These are phyloP conservation scores for Vombatus ursinus DNA, from an alignment of 2,113 vertebrate genomes.

Conservation along the genomic window DNA sequence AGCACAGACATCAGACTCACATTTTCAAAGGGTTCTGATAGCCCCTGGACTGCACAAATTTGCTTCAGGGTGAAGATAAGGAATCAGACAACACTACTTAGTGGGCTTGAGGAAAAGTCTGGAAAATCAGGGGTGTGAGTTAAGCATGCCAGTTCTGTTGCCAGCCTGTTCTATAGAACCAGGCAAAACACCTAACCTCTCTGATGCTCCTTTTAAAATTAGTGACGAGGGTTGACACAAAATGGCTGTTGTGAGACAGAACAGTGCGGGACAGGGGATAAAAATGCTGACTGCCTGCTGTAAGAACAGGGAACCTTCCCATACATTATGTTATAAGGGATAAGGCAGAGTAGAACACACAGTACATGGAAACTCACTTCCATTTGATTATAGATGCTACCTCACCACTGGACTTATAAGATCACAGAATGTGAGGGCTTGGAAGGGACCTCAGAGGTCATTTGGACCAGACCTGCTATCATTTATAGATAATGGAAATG, in stretches of 20 bases:
- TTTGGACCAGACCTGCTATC: background rate
- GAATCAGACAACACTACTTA: slow-evolving; percentile 64
- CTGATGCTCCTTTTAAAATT: background rate
- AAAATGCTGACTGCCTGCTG: background rate
- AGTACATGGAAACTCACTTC: background rate
- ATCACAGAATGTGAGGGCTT: background rate
- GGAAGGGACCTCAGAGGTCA: background rate
- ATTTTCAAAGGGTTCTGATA: slow-evolving; percentile 78
- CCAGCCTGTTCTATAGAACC: background rate
- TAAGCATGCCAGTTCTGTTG: slow-evolving; percentile 27
- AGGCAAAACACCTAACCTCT: slow-evolving; percentile 32
- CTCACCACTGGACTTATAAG: background rate
- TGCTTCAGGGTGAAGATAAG: slow-evolving; percentile 75
- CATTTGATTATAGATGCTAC: background rate
- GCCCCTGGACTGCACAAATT: slow-evolving; percentile 82
- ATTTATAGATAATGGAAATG: background rate
- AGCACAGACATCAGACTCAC: slow-evolving; percentile 77
- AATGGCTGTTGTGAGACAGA: background rate
- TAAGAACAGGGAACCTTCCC: background rate
- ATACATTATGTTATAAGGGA: background rate
- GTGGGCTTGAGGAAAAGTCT: slow-evolving; percentile 51
- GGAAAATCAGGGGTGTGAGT: slow-evolving; percentile 49
- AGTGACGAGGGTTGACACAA: slow-evolving; percentile 45
- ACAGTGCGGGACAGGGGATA: background rate
- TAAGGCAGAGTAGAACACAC: background rate